Percentiles rank a stretch among this genome's conserved stretches.
Conservation (phyloP, 2,113 vertebrate genomes). For the Sinocyclocheilus anshuiensis region DNA sequence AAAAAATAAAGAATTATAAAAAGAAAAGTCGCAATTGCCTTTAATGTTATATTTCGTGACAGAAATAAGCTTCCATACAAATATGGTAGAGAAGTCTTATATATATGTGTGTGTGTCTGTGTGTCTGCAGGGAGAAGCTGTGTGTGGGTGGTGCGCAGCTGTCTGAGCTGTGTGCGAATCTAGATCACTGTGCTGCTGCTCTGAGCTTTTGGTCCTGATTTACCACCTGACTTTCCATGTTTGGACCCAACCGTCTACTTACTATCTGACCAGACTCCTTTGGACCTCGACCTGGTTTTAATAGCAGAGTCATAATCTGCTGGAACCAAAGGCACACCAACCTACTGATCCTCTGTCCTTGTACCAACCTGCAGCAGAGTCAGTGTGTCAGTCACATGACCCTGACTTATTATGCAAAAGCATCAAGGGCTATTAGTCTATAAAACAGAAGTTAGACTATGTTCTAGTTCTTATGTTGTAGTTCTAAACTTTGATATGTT, state of each 20-base stretch:
- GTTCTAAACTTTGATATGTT: not conserved
- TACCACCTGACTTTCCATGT: not conserved
- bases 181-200: conserved; percentile 76
- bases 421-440: not conserved
- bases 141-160: conserved; percentile 80
- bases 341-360: conserved; percentile 2
- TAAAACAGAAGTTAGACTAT: not conserved
- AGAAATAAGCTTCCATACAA: not conserved
- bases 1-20: not conserved
- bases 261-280: not conserved
- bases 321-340: not conserved
- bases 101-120: not conserved
- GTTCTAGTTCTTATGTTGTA: not conserved
- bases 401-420: not conserved
- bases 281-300: not conserved
- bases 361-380: not conserved
- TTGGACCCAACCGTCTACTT: not conserved
- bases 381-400: not conserved
- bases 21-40: not conserved
- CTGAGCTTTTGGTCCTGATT: conserved; percentile 18
- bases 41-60: not conserved
- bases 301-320: not conserved
- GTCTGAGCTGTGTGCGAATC: conserved; percentile 74
- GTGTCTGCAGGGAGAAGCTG: conserved; percentile 79
- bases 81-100: not conserved